Evolutionary conservation across 2,113 vertebrate genomes (phyloP).

Genomic region (Ochotona curzoniae): DNA sequence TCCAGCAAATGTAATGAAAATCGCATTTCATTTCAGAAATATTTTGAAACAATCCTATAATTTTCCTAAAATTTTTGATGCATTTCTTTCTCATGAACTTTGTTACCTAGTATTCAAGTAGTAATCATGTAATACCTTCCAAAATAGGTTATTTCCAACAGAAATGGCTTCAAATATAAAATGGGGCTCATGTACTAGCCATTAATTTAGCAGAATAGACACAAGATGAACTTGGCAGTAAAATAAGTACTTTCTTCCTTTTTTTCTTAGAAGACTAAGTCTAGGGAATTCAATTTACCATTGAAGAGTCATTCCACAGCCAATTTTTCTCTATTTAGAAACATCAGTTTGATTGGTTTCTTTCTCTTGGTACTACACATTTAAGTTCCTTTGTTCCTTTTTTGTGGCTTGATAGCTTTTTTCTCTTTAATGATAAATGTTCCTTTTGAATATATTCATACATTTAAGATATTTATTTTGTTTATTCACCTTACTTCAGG

Average conservation of each 20-base stretch:
- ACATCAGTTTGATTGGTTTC: slow-evolving; percentile 12
- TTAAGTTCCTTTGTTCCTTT: not conserved
- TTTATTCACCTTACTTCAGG: not conserved
- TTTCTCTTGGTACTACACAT: not conserved
- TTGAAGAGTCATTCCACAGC: slow-evolving; percentile 24
- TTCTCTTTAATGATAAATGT: not conserved
- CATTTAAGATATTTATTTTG: not conserved
- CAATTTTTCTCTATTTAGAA: slow-evolving; percentile 47
- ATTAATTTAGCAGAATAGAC: slow-evolving; percentile 64
- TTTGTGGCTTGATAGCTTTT: not conserved
- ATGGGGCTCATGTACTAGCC: slow-evolving; percentile 66
- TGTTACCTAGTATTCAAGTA: slow-evolving; percentile 64
- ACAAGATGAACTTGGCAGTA: slow-evolving; percentile 68
- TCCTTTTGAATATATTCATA: not conserved
- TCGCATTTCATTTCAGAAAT: slow-evolving; percentile 74
- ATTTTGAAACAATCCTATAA: slow-evolving; percentile 78
- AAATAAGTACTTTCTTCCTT: slow-evolving; percentile 61
- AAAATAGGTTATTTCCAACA: slow-evolving; percentile 81
- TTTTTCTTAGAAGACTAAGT: slow-evolving; percentile 29
- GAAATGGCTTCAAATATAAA: slow-evolving; percentile 77
- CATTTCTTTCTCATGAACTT: slow-evolving; percentile 75
- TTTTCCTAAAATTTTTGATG: slow-evolving; percentile 76
- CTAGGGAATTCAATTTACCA: slow-evolving; percentile 71
- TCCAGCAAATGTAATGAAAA: slow-evolving; percentile 76
- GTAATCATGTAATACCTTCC: slow-evolving; percentile 69